These are phyloP conservation scores for Chrysina gloriosa DNA, from an alignment of 2,888 invertebrate genomes.

Conservation along the genomic window DNA sequence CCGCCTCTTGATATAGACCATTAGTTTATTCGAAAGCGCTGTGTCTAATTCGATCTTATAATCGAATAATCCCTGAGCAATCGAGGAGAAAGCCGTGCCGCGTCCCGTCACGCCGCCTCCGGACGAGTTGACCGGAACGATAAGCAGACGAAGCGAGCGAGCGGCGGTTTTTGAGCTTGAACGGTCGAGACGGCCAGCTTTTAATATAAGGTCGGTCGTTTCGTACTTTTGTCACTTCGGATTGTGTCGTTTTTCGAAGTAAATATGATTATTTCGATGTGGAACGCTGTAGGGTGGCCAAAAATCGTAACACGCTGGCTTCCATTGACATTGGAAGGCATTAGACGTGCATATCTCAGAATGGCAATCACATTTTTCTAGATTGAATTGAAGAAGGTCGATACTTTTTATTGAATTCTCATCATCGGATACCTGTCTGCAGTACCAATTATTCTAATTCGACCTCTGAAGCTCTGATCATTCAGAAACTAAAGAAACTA, in stretches of 20 bases:
- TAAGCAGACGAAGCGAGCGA: conserved; percentile 56
- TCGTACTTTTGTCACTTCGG: conserved; percentile 46
- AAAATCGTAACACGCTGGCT: not conserved
- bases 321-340: not conserved
- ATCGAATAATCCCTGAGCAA: conserved; percentile 49
- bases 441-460: too few species aligned
- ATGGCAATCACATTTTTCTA: too few species aligned
- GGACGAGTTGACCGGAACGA: conserved; percentile 49
- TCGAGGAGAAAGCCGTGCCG: conserved; percentile 55
- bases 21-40: conserved; percentile 23
- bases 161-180: conserved; percentile 53
- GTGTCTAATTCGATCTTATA: conserved; percentile 28
- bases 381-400: too few species aligned
- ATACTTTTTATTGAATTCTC: too few species aligned
- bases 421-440: too few species aligned
- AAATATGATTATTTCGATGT: not conserved
- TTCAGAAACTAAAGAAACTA: too few species aligned
- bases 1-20: conserved; percentile 22
- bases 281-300: not conserved
- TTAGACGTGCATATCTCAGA: too few species aligned
- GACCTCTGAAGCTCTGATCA: too few species aligned
- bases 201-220: conserved; percentile 61
- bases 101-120: conserved; percentile 15
- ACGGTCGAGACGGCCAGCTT: conserved; percentile 58
- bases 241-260: conserved; percentile 11